Conservation (phyloP, 64 coral and sea anemone species). For the Stichodactyla mertensii region DNA sequence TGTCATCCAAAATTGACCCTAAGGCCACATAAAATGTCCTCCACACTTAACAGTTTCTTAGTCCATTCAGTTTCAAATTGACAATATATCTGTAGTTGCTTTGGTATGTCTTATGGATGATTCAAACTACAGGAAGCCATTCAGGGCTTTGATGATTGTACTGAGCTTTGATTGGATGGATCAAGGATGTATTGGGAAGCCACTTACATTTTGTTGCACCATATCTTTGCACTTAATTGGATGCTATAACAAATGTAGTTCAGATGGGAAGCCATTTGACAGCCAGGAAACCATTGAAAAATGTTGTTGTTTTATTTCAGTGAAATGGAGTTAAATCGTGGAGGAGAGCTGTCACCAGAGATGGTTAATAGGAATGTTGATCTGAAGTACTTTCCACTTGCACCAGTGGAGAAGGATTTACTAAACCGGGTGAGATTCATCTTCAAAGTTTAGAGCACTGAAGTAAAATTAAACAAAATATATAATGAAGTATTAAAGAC, state of each 20-base stretch:
- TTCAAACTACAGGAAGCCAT: too few relatives aligned
- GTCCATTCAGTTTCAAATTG: too few relatives aligned
- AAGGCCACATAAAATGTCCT: too few relatives aligned
- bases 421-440: conserved; percentile 44
- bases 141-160: too few relatives aligned
- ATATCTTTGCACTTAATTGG: too few relatives aligned
- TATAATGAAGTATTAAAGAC: too few relatives aligned
- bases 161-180: too few relatives aligned
- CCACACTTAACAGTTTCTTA: too few relatives aligned
- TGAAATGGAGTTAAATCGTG: conserved; percentile 38
- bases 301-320: conserved; percentile 10
- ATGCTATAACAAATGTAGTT: neutral
- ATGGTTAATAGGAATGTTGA: conserved; percentile 67
- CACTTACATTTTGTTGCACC: neutral
- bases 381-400: conserved; percentile 63
- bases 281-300: neutral
- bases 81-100: too few relatives aligned
- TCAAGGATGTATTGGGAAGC: neutral
- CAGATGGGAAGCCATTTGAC: neutral
- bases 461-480: neutral
- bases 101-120: too few relatives aligned
- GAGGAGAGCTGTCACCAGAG: conserved; percentile 45
- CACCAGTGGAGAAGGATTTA: conserved; percentile 43
- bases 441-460: neutral
- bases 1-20: too few relatives aligned